A percentile compares a stretch with the other conserved stretches of the same genome.
Conservation (phyloP, 2,888 invertebrate species). For the Cataglyphis altisquamis region DNA sequence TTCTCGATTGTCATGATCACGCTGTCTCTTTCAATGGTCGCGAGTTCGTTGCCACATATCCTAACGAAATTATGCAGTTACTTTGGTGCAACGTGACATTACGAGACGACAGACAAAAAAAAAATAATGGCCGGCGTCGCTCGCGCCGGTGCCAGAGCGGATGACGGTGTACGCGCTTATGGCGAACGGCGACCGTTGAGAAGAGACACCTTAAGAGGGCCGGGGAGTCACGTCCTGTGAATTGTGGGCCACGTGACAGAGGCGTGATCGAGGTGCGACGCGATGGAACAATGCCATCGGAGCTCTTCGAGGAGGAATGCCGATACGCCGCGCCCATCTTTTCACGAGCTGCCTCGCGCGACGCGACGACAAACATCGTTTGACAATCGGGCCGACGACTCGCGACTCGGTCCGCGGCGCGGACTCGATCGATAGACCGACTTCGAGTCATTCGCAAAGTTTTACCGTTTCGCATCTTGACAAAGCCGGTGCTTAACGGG, state of each 20-base stretch:
- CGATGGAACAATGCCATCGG: constrained; percentile 86
- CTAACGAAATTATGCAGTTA: constrained; percentile 50
- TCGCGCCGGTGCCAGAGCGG: background rate
- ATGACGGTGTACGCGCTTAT: constrained; percentile 41
- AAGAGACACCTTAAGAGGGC: constrained; percentile 66
- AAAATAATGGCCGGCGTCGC: constrained; percentile 51
- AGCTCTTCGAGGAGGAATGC: constrained; percentile 85
- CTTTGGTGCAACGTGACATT: constrained; percentile 54
- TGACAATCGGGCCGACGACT: constrained; percentile 30
- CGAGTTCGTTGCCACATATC: constrained; percentile 33
- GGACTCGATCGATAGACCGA: constrained; percentile 36
- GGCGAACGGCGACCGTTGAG: constrained; percentile 58
- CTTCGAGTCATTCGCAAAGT: constrained; percentile 28
- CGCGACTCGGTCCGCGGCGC: background rate
- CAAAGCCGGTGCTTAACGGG: constrained; percentile 66
- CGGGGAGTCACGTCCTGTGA: constrained; percentile 85
- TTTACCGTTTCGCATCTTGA: constrained; percentile 62
- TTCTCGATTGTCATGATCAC: background rate
- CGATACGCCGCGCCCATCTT: constrained; percentile 84
- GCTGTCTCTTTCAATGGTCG: constrained; percentile 7
- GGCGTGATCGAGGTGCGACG: constrained; percentile 86
- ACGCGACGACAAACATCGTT: constrained; percentile 49
- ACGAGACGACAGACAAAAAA: constrained; percentile 23
- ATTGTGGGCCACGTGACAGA: constrained; percentile 85
- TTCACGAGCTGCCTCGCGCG: constrained; percentile 68